A percentile compares a stretch with the other conserved stretches of the same genome.
phyloP scores from a whole-genome alignment of 2,113 vertebrate genomes.

The Eubucco bourcierii region DNA sequence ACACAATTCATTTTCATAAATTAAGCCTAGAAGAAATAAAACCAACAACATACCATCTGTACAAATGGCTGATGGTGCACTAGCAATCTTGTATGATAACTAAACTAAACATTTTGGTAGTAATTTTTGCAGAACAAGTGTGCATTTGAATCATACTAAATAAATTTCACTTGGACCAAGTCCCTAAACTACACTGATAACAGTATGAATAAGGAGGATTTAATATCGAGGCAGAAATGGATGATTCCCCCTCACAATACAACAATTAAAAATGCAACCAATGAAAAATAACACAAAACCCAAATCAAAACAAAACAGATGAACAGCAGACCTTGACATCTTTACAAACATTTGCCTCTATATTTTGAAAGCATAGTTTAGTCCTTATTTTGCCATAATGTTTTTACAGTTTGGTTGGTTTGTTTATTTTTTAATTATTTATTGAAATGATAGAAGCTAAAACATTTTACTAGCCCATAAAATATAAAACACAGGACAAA shows the following conservation, averaged over 20 bases:
- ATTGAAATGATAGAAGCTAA: not conserved
- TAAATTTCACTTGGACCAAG: not conserved
- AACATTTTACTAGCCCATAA: not conserved
- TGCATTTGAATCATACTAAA: not conserved
- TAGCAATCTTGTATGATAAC: not conserved
- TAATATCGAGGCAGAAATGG: fast-evolving
- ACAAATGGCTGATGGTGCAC: not conserved
- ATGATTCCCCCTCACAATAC: fast-evolving
- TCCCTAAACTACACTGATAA: not conserved
- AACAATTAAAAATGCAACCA: not conserved
- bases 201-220: not conserved
- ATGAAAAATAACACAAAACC: not conserved
- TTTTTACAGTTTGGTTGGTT: no score
- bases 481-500: not conserved
- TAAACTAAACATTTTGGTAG: not conserved
- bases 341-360: not conserved
- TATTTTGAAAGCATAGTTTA: not conserved
- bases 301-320: not conserved
- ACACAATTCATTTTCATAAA: constrained; percentile 86
- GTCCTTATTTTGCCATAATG: not conserved
- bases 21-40: constrained; percentile 79
- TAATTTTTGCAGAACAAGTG: not conserved
- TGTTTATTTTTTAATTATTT: not conserved
- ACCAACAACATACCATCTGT: not conserved
- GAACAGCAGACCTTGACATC: not conserved